Conservation (phyloP, 2,113 vertebrate species). For the Crotalus tigris region DNA sequence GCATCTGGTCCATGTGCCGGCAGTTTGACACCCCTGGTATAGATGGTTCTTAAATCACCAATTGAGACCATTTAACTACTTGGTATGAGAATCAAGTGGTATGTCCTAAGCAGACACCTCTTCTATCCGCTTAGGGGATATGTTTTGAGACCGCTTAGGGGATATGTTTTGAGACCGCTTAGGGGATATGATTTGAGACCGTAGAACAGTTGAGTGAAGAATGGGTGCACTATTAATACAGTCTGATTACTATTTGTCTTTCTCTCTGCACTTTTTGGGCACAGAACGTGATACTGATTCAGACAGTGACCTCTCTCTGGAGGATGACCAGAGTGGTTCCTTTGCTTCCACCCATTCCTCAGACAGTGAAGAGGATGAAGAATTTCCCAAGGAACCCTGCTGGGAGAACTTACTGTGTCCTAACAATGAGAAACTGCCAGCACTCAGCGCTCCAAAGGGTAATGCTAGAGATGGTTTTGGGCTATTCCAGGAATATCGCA, state of each 20-base stretch:
- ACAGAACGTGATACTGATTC: slow-evolving; percentile 86
- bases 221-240: background rate
- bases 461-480: slow-evolving; percentile 5
- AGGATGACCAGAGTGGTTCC: slow-evolving; percentile 89
- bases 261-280: background rate
- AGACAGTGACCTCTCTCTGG: slow-evolving; percentile 89
- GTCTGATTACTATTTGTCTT: background rate
- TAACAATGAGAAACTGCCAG: slow-evolving; percentile 56
- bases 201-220: background rate
- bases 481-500: background rate
- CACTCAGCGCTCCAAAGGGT: slow-evolving; percentile 71
- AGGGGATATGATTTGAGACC: background rate
- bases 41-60: background rate
- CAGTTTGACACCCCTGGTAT: too few species aligned
- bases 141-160: background rate
- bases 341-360: slow-evolving; percentile 89
- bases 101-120: background rate
- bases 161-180: background rate
- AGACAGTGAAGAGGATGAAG: slow-evolving; percentile 86
- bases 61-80: background rate
- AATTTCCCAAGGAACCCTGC: slow-evolving; percentile 73
- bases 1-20: too few species aligned
- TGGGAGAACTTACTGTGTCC: slow-evolving; percentile 82
- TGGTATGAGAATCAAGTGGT: background rate
- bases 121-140: background rate